Percentiles rank a stretch among this genome's conserved stretches.
phyloP scores from a whole-genome alignment of 2,888 invertebrate species.

The Ormia ochracea region DNA sequence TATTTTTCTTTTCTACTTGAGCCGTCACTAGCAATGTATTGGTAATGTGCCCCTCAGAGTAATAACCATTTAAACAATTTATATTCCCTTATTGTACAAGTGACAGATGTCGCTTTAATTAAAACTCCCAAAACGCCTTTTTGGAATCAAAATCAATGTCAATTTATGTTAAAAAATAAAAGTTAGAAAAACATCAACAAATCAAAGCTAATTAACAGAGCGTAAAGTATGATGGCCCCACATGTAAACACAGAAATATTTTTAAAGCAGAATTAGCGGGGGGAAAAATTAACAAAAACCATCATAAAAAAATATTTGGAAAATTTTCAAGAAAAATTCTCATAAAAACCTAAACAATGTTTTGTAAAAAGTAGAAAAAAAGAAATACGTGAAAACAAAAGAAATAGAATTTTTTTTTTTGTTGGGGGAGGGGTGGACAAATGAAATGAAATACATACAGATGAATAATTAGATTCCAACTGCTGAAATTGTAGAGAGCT shows the following conservation, averaged over 20 bases:
- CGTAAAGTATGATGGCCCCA: conserved; percentile 62
- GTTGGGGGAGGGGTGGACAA: conserved; percentile 10
- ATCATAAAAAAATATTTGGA: conserved; percentile 49
- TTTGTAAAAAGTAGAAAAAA: no score
- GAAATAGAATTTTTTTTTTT: not conserved
- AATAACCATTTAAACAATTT: conserved; percentile 26
- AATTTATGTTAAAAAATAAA: conserved; percentile 43
- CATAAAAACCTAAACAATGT: conserved; percentile 46
- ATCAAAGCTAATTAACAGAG: conserved; percentile 66
- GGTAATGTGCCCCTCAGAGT: conserved; percentile 29
- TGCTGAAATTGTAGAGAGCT: conserved; percentile 45
- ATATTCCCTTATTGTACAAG: not conserved
- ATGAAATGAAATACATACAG: conserved; percentile 66
- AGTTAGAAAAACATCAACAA: conserved; percentile 54
- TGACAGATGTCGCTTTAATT: conserved; percentile 63
- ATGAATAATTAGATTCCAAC: conserved; percentile 75
- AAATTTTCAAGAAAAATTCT: conserved; percentile 36
- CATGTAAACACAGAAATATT: conserved; percentile 46
- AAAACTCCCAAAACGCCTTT: conserved; percentile 62
- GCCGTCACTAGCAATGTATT: conserved; percentile 3
- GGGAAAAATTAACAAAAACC: conserved; percentile 35
- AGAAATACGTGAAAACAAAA: conserved; percentile 27
- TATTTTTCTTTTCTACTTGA: not conserved
- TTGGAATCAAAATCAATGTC: conserved; percentile 58
- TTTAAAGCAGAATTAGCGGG: not conserved